A percentile compares a stretch with the other conserved stretches of the same genome.
Conservation (phyloP, 1,140 invertebrate genomes). For the Cydia splendana region DNA sequence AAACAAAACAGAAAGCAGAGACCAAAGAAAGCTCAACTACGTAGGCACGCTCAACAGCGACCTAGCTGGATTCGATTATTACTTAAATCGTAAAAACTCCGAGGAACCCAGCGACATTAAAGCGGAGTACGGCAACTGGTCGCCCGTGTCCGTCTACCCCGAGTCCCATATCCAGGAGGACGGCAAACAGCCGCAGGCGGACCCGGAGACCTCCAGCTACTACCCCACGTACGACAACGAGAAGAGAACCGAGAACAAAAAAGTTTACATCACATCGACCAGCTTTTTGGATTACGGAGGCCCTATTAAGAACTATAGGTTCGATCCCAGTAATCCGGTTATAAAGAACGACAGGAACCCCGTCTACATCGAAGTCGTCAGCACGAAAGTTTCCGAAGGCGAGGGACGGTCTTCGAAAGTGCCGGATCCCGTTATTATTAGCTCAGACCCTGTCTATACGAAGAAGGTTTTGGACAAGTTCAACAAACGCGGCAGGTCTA, state of each 20-base stretch:
- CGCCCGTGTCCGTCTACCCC: constrained; percentile 75
- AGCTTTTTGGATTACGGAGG: constrained; percentile 69
- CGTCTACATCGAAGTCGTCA: constrained; percentile 78
- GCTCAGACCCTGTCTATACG: constrained; percentile 81
- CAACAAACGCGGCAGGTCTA: constrained; percentile 78
- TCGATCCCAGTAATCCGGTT: constrained; percentile 71
- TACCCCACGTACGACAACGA: constrained; percentile 76
- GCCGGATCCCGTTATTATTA: constrained; percentile 84
- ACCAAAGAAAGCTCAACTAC: constrained; percentile 72
- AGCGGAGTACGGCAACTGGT: constrained; percentile 79
- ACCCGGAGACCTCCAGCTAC: constrained; percentile 67
- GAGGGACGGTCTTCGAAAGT: constrained; percentile 72
- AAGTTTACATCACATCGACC: constrained; percentile 77
- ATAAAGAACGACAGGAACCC: constrained; percentile 79
- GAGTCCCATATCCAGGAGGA: constrained; percentile 74
- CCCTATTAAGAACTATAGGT: constrained; percentile 70
- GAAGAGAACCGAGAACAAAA: constrained; percentile 70
- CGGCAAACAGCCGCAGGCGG: constrained; percentile 59
- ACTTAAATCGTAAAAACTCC: constrained; percentile 65
- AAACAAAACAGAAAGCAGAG: constrained; percentile 69
- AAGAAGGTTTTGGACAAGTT: constrained; percentile 79
- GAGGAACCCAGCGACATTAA: constrained; percentile 73
- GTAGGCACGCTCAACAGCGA: constrained; percentile 63
- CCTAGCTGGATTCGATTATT: constrained; percentile 75
- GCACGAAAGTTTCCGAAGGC: constrained; percentile 77